Evolutionary conservation across 2,113 vertebrate species (phyloP), one percentile per base, ranked within the genome.

Genomic region (Ammodytes marinus): DNA sequence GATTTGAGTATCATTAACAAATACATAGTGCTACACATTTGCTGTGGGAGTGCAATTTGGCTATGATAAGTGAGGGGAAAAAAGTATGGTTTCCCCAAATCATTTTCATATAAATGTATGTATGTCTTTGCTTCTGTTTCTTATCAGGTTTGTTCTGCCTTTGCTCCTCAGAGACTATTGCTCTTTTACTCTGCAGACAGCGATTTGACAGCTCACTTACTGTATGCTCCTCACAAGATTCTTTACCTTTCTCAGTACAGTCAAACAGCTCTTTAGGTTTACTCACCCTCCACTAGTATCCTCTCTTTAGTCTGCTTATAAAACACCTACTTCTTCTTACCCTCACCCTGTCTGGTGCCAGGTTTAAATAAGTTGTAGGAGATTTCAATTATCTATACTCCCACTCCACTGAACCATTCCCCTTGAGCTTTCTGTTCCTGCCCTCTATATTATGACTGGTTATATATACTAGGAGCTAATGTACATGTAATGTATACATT

Each of bases 201-300:
- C 17, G 11, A 46, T 54, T 39, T 65, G 17, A 70, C 50, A 69
- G 19, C 39, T 73, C 7, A 52, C 43, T 59, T 13, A 11, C 2
- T 46, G 8, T 43, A 19, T 71, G 17, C 13, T 42, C 43, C n/a
- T 74, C 13, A 35, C 47, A 64, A 11, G 37, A 63, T 37, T 52
- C 14, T 55, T n/a, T 12, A 2, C 61, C 14, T 1, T 19, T 67
- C 19, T 47, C 55, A 55, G n/a, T 8, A 3, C 57, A 13, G 2
- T 65, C 69, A 46, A 43, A 64, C 39, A 2, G 39, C 63, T 35
- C 12, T 81, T 65, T 40, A 46, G 12, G 27, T 37, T 77, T 57
- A 12, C 50, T 52, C 58, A 17, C 45, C 15, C 12, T 68, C 52
- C n/a, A 15, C 43, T 52, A 53, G 66, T 43, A 14, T 50, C 60